phyloP scores from a whole-genome alignment of 2,113 vertebrate genomes.

The Polyodon spathula region DNA sequence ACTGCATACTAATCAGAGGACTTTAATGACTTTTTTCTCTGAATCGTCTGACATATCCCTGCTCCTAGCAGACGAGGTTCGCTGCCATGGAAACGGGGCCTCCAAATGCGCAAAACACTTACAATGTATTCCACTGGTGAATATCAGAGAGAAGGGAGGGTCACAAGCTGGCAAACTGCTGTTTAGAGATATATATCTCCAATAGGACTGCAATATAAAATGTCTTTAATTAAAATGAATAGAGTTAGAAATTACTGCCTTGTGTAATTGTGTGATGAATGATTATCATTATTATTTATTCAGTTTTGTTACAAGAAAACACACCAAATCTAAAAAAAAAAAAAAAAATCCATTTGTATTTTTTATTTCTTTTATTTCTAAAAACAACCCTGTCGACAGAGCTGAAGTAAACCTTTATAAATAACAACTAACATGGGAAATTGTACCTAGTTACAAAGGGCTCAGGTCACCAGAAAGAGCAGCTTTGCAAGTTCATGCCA shows the following conservation, averaged over 20 bases:
- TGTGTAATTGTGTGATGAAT: neutral
- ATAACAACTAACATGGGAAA: too few relatives aligned
- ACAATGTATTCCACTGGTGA: slow-evolving; percentile 42
- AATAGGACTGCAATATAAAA: slow-evolving; percentile 9
- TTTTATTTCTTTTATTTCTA: too few relatives aligned
- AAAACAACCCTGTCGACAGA: too few relatives aligned
- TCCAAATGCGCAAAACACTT: slow-evolving; percentile 41
- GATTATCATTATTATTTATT: neutral
- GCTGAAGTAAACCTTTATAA: too few relatives aligned
- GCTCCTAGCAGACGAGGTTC: slow-evolving; percentile 47
- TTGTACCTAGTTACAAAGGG: too few relatives aligned
- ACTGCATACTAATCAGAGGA: slow-evolving; percentile 77
- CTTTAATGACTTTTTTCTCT: slow-evolving; percentile 72
- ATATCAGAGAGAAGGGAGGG: slow-evolving; percentile 34
- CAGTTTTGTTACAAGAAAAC: neutral
- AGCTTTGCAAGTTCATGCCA: too few relatives aligned
- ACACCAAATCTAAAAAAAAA: too few relatives aligned
- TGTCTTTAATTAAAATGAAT: slow-evolving; percentile 11
- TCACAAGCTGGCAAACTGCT: slow-evolving; percentile 2
- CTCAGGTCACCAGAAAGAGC: too few relatives aligned
- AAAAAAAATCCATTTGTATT: too few relatives aligned
- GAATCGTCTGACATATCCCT: slow-evolving; percentile 54
- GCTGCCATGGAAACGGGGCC: slow-evolving; percentile 77
- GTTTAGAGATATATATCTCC: slow-evolving; percentile 16
- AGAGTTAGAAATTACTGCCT: slow-evolving; percentile 1